Percentiles rank a stretch among this genome's conserved stretches.
Conservation (phyloP, 2,797 vertebrate species). For the Poecilia gillii region DNA sequence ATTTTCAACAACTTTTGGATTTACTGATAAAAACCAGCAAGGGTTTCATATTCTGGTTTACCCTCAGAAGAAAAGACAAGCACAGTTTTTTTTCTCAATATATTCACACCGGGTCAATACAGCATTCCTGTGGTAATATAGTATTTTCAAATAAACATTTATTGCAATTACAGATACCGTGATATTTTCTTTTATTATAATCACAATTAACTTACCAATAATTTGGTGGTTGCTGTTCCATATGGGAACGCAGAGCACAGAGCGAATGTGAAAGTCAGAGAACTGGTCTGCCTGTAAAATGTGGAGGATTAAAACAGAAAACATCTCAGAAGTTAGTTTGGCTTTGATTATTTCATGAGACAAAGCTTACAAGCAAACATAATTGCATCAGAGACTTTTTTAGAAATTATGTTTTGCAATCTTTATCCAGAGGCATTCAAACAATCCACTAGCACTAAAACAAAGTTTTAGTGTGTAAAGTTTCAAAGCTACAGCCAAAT, state of each 20-base stretch:
- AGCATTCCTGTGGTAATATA: not conserved
- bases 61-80: not conserved
- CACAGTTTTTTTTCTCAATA: not conserved
- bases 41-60: not conserved
- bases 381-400: not conserved
- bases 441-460: not conserved
- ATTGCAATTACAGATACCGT: not conserved
- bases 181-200: too few species aligned
- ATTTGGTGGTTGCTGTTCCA: conserved; percentile 99
- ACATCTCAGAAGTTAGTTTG: not conserved
- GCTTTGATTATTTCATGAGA: not conserved
- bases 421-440: not conserved
- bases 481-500: not conserved
- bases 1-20: not conserved
- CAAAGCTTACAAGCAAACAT: not conserved
- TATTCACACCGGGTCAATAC: not conserved
- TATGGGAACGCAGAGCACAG: conserved; percentile 97
- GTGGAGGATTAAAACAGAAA: conserved; percentile 21
- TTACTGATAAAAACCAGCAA: not conserved
- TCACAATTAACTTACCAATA: conserved; percentile 87
- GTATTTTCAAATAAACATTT: not conserved
- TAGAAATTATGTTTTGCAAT: not conserved
- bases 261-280: conserved; percentile 97
- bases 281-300: conserved; percentile 92
- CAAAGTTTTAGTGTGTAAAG: not conserved